Evolutionary conservation across 2,113 vertebrate genomes (phyloP).

Genomic region (Sinocyclocheilus maitianheensis): DNA sequence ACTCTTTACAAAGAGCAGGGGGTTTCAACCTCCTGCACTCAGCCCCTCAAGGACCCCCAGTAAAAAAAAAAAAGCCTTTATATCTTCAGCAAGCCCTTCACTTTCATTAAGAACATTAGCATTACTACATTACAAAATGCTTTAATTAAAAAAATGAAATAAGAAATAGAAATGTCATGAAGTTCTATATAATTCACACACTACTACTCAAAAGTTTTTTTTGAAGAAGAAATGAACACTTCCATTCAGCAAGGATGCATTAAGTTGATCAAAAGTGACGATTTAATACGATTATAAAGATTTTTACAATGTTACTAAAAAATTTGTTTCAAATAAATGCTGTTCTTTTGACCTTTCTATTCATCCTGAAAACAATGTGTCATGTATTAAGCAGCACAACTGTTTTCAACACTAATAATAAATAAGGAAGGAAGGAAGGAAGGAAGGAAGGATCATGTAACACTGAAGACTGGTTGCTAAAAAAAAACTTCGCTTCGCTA

Average conservation of each 20-base stretch:
- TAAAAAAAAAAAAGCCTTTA: background rate
- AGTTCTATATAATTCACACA: constrained; percentile 2
- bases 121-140: background rate
- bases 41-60: background rate
- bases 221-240: too few species aligned
- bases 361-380: background rate
- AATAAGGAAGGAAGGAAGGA: background rate
- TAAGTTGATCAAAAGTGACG: background rate
- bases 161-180: background rate
- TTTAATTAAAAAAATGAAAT: background rate
- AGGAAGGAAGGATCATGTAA: background rate
- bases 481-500: background rate
- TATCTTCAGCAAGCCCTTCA: background rate
- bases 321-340: too few species aligned
- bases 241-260: background rate
- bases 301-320: too few species aligned
- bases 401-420: background rate
- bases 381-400: background rate
- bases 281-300: too few species aligned
- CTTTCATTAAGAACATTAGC: background rate
- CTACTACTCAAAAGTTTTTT: background rate
- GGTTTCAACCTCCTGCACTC: background rate
- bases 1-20: constrained; percentile 14
- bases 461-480: background rate
- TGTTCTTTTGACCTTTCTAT: background rate